These are phyloP conservation scores for Lasioglossum calceatum DNA, from an alignment of 2,888 invertebrate genomes.

Conservation along the genomic window DNA sequence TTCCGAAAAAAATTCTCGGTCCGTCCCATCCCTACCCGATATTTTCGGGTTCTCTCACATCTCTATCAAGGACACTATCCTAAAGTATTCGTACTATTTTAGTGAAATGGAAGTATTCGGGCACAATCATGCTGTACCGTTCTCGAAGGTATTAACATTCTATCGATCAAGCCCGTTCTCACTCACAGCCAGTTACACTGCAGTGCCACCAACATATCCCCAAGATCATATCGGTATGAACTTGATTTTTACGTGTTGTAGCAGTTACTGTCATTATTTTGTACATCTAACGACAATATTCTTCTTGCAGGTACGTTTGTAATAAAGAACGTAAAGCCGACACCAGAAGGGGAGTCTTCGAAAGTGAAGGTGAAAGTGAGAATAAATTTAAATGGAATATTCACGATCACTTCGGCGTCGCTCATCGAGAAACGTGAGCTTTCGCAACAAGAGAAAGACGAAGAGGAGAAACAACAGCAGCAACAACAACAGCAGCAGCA, in stretches of 20 bases:
- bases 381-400: conserved; percentile 96
- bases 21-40: neutral
- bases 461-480: conserved; percentile 79
- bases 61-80: neutral
- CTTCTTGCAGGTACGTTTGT: conserved; percentile 88
- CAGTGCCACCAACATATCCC: conserved; percentile 89
- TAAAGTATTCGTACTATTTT: conserved; percentile 70
- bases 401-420: conserved; percentile 94
- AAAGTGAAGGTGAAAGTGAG: conserved; percentile 98
- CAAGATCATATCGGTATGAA: conserved; percentile 91
- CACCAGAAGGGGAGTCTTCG: conserved; percentile 94
- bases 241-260: conserved; percentile 4
- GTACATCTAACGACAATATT: neutral
- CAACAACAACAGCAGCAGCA: conserved; percentile 79
- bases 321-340: conserved; percentile 93
- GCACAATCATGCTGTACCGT: conserved; percentile 95
- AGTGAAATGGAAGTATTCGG: conserved; percentile 97
- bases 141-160: conserved; percentile 97
- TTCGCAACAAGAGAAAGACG: conserved; percentile 82
- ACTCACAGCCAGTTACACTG: conserved; percentile 93
- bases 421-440: conserved; percentile 89
- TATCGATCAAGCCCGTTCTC: conserved; percentile 95
- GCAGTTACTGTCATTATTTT: neutral
- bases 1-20: neutral
- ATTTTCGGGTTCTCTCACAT: neutral